Evolutionary conservation across 2,888 invertebrate genomes (phyloP).

Genomic region (Synergus gifuensis): DNA sequence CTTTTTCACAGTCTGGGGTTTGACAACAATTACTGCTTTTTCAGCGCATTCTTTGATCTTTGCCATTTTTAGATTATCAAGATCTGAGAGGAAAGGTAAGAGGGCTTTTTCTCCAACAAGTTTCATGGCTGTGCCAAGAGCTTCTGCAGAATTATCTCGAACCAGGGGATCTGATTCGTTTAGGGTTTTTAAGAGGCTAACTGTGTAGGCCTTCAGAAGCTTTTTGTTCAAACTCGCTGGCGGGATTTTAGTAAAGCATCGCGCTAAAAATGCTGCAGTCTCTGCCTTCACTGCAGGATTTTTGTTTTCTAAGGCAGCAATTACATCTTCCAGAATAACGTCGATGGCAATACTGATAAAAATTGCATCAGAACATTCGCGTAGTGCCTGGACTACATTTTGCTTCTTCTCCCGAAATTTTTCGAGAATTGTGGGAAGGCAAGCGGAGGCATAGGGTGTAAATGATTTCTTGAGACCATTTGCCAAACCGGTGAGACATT

Average conservation of each 20-base stretch:
- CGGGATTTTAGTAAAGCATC: conserved; percentile 90
- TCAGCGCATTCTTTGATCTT: conserved; percentile 97
- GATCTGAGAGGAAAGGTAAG: conserved; percentile 89
- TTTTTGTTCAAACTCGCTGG: conserved; percentile 93
- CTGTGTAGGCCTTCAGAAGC: conserved; percentile 89
- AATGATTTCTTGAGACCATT: conserved; percentile 93
- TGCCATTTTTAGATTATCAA: conserved; percentile 94
- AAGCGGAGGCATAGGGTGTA: conserved; percentile 88
- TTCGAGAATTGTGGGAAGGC: conserved; percentile 89
- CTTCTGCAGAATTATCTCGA: conserved; percentile 94
- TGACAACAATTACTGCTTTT: conserved; percentile 92
- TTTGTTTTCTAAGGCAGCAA: conserved; percentile 93
- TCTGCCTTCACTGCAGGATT: conserved; percentile 94
- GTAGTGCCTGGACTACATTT: conserved; percentile 90
- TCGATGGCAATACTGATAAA: conserved; percentile 91
- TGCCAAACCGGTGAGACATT: conserved; percentile 90
- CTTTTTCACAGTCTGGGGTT: conserved; percentile 83
- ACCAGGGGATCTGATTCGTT: conserved; percentile 91
- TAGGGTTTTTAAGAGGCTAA: conserved; percentile 87
- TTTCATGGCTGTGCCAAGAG: conserved; percentile 95
- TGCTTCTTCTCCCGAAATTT: conserved; percentile 99
- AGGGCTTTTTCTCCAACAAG: conserved; percentile 95
- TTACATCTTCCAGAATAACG: conserved; percentile 90
- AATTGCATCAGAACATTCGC: conserved; percentile 94
- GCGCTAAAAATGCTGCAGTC: conserved; percentile 89